Evolutionary conservation across 2,888 invertebrate genomes (phyloP).

Genomic region (Phoenoteleia sp.): DNA sequence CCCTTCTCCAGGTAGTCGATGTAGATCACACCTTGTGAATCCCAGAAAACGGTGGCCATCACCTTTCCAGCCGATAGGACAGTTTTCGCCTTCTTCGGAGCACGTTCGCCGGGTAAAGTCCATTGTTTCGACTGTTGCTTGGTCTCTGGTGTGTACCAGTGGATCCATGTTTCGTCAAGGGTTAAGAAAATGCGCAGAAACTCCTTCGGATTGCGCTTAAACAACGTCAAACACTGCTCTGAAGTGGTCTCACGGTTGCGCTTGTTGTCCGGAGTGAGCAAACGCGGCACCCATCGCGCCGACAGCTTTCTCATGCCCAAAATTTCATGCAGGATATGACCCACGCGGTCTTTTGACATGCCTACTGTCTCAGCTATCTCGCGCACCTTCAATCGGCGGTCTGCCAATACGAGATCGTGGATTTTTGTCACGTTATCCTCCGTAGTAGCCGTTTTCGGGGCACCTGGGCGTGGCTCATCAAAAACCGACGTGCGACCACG

Average conservation of each 20-base stretch:
- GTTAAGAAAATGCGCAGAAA: conserved; percentile 9
- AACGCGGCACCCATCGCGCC: conserved; percentile 8
- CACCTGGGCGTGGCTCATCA: not conserved
- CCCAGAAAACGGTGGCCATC: conserved; percentile 7
- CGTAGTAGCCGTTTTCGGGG: not conserved
- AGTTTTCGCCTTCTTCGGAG: not conserved
- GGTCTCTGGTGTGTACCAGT: conserved; percentile 80
- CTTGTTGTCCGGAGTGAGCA: conserved; percentile 5
- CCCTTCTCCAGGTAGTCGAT: not conserved
- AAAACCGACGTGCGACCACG: not conserved
- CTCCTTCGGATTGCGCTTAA: conserved; percentile 18
- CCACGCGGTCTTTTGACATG: conserved; percentile 13
- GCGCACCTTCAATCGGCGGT: not conserved
- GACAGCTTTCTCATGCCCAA: conserved; percentile 3
- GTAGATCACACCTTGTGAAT: not conserved
- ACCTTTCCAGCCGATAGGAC: not conserved
- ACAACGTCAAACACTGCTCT: conserved; percentile 15
- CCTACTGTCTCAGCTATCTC: not conserved
- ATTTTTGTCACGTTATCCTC: not conserved
- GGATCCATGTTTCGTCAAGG: conserved; percentile 82
- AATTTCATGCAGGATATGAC: conserved; percentile 14
- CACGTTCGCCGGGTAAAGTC: conserved; percentile 4
- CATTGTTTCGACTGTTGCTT: conserved; percentile 72
- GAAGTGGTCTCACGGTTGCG: conserved; percentile 23
- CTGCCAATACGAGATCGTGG: not conserved